Conservation (phyloP, 1,140 invertebrate species). For the Pinna nobilis region DNA sequence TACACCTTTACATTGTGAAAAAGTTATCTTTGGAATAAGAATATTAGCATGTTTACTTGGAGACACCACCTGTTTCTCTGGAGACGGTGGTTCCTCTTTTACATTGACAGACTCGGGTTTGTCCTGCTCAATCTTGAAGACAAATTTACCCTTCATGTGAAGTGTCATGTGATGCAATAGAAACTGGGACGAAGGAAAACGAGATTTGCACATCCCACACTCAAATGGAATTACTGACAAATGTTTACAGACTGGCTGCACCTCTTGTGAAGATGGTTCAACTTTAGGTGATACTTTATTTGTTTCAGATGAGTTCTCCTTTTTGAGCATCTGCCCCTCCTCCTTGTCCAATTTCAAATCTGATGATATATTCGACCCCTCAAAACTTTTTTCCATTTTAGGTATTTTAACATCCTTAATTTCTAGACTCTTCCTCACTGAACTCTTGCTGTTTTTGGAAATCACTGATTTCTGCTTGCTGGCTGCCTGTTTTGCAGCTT, state of each 20-base stretch:
- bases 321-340: no score
- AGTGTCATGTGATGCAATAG: constrained; percentile 40
- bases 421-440: no score
- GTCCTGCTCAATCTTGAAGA: constrained; percentile 37
- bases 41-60: neutral
- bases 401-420: neutral
- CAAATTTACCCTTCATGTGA: constrained; percentile 43
- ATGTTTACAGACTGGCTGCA: no score
- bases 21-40: neutral
- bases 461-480: neutral
- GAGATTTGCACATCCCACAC: constrained; percentile 38
- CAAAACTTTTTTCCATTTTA: neutral
- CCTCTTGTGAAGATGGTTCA: no score
- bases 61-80: neutral
- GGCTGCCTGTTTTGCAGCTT: neutral
- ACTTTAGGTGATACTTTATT: neutral
- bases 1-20: neutral
- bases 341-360: no score
- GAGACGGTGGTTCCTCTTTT: neutral
- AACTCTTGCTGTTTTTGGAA: neutral
- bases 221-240: constrained; percentile 34
- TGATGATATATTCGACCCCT: neutral
- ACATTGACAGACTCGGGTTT: constrained; percentile 2
- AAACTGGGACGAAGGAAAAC: constrained; percentile 39
- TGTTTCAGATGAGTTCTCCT: neutral